Evolutionary conservation across 1,140 invertebrate species (phyloP), one percentile per base, ranked within the genome.

Genomic region (Coelopa frigida): DNA sequence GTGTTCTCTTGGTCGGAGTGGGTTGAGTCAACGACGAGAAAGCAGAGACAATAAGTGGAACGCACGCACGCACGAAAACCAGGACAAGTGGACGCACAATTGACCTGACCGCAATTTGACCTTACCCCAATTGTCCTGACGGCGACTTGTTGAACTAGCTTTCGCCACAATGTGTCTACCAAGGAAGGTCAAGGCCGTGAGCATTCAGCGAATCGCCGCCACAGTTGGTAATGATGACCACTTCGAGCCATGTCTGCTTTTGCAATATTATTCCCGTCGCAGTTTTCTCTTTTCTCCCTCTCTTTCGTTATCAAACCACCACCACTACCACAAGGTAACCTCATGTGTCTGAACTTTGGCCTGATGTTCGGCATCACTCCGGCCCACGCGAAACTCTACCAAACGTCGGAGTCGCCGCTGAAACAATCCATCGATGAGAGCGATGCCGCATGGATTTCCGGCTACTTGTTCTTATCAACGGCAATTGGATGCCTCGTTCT

Each of bases 331-430:
- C 17, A 27, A 66, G 62, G 62, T 20, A 65, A 56, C 39, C 26
- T 66, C 37, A 29, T 66, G 6, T 60, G 58, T 22, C 56, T 66
- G 8, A 66, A 64, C 6, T 66, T 67, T 42, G 63, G 63, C 5
- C 22, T 66, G 0, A 53, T 59, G 36, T 61, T 67, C 39, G 63
- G 63, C 24, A 61, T 66, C 0, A 66, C 62, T 0, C 60, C 63
- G 3, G 49, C 63, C 0, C 58, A 64, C 29, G 54, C 56, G 49
- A 7, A 18, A 2, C 53, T 66, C 15, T 66, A 66, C 22, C 52
- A 59, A 24, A 48, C 49, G 2, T 2, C 11, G 1, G 3, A 20
- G 4, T 59, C 63, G 1, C 63, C 63, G 0, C 17, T 66, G 1
- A 58, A 52, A 3, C n/a, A 33, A 10, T 46, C 37, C 5, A 48